Evolutionary conservation across 2,888 invertebrate genomes (phyloP).

Genomic region (Heteromyza rotundicornis): DNA sequence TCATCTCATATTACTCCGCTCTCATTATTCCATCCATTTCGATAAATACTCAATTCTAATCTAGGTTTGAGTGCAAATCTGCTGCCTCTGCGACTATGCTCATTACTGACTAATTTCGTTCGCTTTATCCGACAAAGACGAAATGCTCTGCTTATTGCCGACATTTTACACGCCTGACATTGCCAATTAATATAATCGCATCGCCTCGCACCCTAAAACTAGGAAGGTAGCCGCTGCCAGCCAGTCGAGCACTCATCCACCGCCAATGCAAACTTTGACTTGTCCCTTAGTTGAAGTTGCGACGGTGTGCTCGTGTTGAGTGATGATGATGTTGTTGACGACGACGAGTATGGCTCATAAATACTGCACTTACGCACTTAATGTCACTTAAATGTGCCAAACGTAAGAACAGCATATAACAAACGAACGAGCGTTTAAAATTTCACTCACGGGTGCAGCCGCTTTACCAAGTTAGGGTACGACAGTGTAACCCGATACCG

Average conservation of each 20-base stretch:
- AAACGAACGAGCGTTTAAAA: neutral
- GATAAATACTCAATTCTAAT: too few relatives aligned
- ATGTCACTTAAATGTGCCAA: neutral
- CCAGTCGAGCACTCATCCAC: too few relatives aligned
- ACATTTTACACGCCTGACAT: neutral
- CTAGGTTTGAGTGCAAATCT: too few relatives aligned
- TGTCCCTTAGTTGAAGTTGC: neutral
- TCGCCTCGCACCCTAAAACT: neutral
- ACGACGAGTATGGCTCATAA: neutral
- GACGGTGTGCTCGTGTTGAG: neutral
- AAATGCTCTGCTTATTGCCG: neutral
- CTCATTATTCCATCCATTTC: too few relatives aligned
- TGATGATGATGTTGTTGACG: neutral
- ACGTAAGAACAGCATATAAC: neutral
- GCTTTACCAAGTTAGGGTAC: neutral
- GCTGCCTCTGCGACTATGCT: too few relatives aligned
- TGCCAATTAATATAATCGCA: neutral
- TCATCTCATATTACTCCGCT: too few relatives aligned
- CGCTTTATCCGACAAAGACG: neutral
- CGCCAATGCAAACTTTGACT: too few relatives aligned
- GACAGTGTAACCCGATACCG: neutral
- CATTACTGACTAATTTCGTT: neutral
- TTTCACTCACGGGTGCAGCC: neutral
- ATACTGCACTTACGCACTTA: neutral
- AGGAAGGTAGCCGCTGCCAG: too few relatives aligned